Base-by-base conservation (phyloP, 2,888 invertebrate species). In the Cheilosia impressa region DNA sequence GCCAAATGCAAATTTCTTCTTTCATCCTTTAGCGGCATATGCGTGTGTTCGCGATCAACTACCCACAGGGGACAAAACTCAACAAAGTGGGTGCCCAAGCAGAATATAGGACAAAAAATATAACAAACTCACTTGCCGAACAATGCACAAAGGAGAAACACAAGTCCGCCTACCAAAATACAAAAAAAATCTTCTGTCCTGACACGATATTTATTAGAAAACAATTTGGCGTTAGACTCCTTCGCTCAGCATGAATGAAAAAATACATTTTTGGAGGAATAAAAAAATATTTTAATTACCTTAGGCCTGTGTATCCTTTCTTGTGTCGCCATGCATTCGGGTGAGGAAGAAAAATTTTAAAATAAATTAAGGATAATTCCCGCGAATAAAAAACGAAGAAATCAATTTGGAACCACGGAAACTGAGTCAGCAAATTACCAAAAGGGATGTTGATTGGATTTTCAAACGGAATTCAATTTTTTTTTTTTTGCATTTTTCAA, bases 161-260 rank as follows among this genome's bases (percentile, higher is more conserved):
- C 76, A 62, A 85, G 76, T 43, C 71, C 65, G 76, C 85, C 80
- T 72, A 63, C 60, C 10, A 52, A 57, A 45, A 62, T 43, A 19
- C n/a, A 65, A 58, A 58, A 38, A 60, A 22, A 19, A n/a, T 47
- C 73, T 57, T 55, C 41, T 77, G 73, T 80, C 85, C 85, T 85
- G 72, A 81, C 76, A 76, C 76, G 85, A 85, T 85, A 68, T 80
- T 75, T 85, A 85, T 85, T 85, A 77, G 85, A 85, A 85, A 81
- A 57, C 72, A 81, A 81, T 85, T 85, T 85, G 45, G 55, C 58
- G 47, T 66, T 69, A 79, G 65, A 79, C 68, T 83, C 27, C 7
- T 6, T 24, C 6, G 6, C 73, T 10, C 68, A 62, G 78, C 66
- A 55, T 63, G 77, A 63, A 65, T 65, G 31, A 24, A 60, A 66